Conservation (phyloP, 2,888 invertebrate genomes). For the Noctua fimbriata region DNA sequence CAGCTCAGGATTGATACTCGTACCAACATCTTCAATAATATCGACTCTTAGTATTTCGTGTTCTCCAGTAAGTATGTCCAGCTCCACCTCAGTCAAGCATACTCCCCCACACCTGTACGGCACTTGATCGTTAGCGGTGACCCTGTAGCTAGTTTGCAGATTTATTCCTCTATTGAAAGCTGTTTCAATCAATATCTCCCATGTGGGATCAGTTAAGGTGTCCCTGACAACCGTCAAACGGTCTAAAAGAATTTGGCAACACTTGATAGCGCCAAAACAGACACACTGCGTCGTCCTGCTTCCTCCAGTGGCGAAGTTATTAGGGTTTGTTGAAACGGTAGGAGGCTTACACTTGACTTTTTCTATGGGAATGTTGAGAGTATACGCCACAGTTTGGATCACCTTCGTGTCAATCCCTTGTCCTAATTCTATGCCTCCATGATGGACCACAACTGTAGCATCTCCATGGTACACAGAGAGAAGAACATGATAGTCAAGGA, state of each 20-base stretch:
- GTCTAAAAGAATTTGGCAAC: constrained; percentile 88
- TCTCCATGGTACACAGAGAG: constrained; percentile 93
- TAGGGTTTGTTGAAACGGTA: constrained; percentile 91
- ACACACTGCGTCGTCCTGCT: constrained; percentile 85
- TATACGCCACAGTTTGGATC: constrained; percentile 92
- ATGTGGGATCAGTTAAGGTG: constrained; percentile 84
- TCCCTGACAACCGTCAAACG: constrained; percentile 85
- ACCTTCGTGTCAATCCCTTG: constrained; percentile 95
- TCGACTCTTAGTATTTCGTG: constrained; percentile 91
- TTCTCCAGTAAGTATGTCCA: constrained; percentile 94
- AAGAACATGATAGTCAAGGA: constrained; percentile 90
- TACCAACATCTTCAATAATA: constrained; percentile 92
- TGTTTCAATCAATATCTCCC: constrained; percentile 87
- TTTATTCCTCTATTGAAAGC: constrained; percentile 83
- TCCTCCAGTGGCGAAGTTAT: constrained; percentile 92
- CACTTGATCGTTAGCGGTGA: constrained; percentile 75
- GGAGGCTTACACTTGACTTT: constrained; percentile 92
- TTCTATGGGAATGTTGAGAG: constrained; percentile 91
- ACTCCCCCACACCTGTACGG: constrained; percentile 88
- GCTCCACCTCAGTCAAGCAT: constrained; percentile 92
- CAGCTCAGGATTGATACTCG: constrained; percentile 91
- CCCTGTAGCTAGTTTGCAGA: constrained; percentile 79
- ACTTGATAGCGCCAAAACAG: constrained; percentile 79
- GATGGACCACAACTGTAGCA: constrained; percentile 93
- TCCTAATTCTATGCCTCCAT: constrained; percentile 94